Evolutionary conservation across 2,888 invertebrate genomes (phyloP), one percentile per base, ranked within the genome.

Genomic region (Endomychus coccineus): DNA sequence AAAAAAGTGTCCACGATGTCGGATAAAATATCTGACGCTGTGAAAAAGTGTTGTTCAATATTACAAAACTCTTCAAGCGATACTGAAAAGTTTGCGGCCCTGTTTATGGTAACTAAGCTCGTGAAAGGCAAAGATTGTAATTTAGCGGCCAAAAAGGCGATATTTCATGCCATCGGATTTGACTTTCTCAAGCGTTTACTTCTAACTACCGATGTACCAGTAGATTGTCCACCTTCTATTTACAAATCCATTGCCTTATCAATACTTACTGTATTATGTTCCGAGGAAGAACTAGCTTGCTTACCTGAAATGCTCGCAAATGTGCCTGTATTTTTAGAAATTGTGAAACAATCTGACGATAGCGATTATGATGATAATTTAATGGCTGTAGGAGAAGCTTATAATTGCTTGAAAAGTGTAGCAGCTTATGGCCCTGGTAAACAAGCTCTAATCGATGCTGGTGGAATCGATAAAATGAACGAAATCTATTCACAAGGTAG

Each of bases 221-320:
- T 83, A 49, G 91, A 89, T 57, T 92, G 92, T 56, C 88, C 90
- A 3, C 83, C 88, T 0, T 75, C 84, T 39, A 83, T 92, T 21
- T 94, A 89, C 70, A 91, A 90, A 68, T 89, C 90, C 6, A 83
- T 94, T 27, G 91, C 91, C 0, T 67, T 94, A 23, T 88, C 87
- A 4, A 80, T 94, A 37, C 71, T 94, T 21, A 86, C 90, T 1
- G 82, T 84, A 38, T 89, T 94, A 67, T 89, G 88, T 56, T 77
- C 78, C 51, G 85, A 87, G 59, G 75, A 83, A 48, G 82, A 83
- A 56, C 63, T 91, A 42, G 85, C 85, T 12, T 78, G 80, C 16
- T 84, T 87, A 59, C 80, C 83, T 16, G 87, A 89, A 54, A 84
- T 90, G 78, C 71, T 89, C 31, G 79, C 77, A 24, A 83, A 85